These are phyloP conservation scores for Siniperca scherzeri DNA, from an alignment of 2,797 vertebrate species.

Conservation along the genomic window DNA sequence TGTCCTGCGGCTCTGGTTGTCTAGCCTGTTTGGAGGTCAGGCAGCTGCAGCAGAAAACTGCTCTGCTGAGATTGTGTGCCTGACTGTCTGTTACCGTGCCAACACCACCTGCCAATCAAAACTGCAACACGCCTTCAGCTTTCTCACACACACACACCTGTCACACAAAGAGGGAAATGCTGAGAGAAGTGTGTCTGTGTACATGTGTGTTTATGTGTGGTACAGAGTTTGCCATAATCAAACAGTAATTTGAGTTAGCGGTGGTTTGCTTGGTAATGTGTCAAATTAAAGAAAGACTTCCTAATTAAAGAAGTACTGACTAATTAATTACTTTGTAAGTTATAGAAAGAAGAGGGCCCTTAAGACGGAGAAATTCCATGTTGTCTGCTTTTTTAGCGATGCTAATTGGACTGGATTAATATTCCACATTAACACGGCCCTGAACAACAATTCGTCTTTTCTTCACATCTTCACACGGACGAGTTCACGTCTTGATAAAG, in stretches of 20 bases:
- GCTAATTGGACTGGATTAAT: conserved; percentile 79
- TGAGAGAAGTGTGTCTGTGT: background rate
- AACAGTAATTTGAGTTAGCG: conserved; percentile 63
- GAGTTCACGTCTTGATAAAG: conserved; percentile 39
- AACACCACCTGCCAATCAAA: conserved; percentile 77
- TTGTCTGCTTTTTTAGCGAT: conserved; percentile 53
- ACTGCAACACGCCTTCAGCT: conserved; percentile 54
- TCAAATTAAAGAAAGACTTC: conserved; percentile 73
- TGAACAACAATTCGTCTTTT: conserved; percentile 62
- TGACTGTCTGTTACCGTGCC: conserved; percentile 72
- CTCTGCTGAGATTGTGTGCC: conserved; percentile 67
- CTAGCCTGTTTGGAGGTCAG: conserved; percentile 78
- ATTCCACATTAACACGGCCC: conserved; percentile 57
- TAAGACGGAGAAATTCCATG: conserved; percentile 57
- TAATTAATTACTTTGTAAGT: conserved; percentile 77
- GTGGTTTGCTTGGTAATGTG: conserved; percentile 54
- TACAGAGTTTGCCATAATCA: conserved; percentile 47
- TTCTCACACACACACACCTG: conserved; percentile 34
- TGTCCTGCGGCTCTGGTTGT: conserved; percentile 73
- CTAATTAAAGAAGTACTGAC: conserved; percentile 68
- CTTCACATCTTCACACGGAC: conserved; percentile 50
- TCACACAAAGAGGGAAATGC: conserved; percentile 21
- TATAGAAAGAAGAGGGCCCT: conserved; percentile 61
- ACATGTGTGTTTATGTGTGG: conserved; percentile 30
- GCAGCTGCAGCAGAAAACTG: conserved; percentile 65